These are phyloP conservation scores for Esperia sulphurella DNA, from an alignment of 2,888 invertebrate species.

Conservation along the genomic window DNA sequence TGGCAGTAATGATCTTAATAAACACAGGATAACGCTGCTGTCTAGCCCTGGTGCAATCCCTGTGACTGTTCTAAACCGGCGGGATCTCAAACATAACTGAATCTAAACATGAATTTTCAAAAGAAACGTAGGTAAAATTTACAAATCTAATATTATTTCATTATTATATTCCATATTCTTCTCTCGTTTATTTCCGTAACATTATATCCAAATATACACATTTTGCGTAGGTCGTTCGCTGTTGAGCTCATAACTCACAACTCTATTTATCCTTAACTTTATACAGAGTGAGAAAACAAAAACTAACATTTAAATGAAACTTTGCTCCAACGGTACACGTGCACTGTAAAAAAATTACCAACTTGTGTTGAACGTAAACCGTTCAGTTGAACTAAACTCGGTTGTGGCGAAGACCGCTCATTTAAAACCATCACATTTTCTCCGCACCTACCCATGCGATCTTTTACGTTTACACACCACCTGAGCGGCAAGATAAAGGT, in stretches of 20 bases:
- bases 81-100: no score
- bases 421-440: slow-evolving; percentile 24
- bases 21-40: no score
- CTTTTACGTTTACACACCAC: background rate
- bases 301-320: background rate
- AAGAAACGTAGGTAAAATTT: no score
- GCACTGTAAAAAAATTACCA: slow-evolving; percentile 6
- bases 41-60: no score
- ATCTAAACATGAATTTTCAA: no score
- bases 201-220: no score
- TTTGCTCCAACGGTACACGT: slow-evolving; percentile 3
- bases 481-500: background rate
- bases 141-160: no score
- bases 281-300: background rate
- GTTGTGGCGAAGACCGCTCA: slow-evolving; percentile 14
- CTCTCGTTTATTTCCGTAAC: no score
- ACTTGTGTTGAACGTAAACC: slow-evolving; percentile 9
- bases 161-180: no score
- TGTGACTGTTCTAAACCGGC: no score
- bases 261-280: background rate
- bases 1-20: no score
- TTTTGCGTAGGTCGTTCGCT: no score
- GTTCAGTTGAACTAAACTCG: slow-evolving; percentile 12
- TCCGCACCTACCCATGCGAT: slow-evolving; percentile 1
- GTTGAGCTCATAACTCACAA: background rate